These are phyloP conservation scores for Agapostemon virescens DNA, from an alignment of 2,888 invertebrate genomes.

Conservation along the genomic window DNA sequence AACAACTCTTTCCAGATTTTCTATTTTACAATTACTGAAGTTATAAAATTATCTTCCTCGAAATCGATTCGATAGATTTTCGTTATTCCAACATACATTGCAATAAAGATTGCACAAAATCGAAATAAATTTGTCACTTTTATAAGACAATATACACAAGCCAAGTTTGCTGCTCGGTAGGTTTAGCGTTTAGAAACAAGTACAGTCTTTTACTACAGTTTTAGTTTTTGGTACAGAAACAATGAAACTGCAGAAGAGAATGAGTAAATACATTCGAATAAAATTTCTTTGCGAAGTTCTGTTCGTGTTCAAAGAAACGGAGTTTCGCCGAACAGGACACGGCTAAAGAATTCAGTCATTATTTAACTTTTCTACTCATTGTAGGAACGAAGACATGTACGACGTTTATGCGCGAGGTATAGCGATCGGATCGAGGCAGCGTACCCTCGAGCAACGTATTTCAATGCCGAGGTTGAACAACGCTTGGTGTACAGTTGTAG, in stretches of 20 bases:
- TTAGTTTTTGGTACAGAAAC: background rate
- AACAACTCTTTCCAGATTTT: too few relatives aligned
- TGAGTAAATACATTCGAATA: background rate
- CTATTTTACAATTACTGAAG: too few relatives aligned
- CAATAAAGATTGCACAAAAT: too few relatives aligned
- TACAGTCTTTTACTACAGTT: background rate
- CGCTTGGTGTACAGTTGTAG: background rate
- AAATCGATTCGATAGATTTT: too few relatives aligned
- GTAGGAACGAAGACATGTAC: background rate
- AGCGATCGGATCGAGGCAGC: background rate
- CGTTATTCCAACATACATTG: too few relatives aligned
- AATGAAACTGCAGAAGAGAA: background rate
- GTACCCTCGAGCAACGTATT: conserved; percentile 4
- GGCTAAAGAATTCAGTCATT: background rate
- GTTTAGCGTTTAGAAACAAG: too few relatives aligned
- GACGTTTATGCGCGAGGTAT: background rate
- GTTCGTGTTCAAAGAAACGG: background rate
- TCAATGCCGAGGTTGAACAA: conserved; percentile 3
- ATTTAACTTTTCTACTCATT: background rate
- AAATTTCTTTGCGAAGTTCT: background rate
- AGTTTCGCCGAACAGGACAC: background rate
- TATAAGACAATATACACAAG: too few relatives aligned
- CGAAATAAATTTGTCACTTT: too few relatives aligned
- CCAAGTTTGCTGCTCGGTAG: too few relatives aligned
- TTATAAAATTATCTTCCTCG: too few relatives aligned